Evolutionary conservation across 2,888 invertebrate genomes (phyloP), one percentile per base, ranked within the genome.

Genomic region (Hypsopygia costalis): DNA sequence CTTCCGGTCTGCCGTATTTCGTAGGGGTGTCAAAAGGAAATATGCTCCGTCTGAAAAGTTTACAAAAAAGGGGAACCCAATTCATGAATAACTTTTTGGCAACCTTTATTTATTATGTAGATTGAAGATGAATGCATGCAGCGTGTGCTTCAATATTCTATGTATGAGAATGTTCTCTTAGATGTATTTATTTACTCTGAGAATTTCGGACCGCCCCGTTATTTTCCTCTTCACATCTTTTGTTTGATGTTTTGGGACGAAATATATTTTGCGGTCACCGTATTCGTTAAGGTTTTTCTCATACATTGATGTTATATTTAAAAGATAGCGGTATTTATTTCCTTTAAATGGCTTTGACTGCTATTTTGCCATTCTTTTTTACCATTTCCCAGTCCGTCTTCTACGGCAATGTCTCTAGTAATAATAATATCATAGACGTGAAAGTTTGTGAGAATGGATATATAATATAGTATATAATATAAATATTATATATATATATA

Each of bases 11-110:
- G 36, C 51, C 47, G 41, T 60, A 64, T 64, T 61, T 55, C 48
- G 51, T 59, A 66, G 61, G 60, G 55, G 53, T 67, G 58, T 48
- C 63, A 55, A 54, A 49, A 52, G 34, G 40, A 45, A 62, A 57
- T 40, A 55, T 49, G 21, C 37, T 36, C 25, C 38, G 28, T 44
- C 40, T 51, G 44, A 52, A 62, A 63, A 45, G 54, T 61, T 57
- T 50, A 39, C 43, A 51, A 63, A 66, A 62, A 52, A n/a, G n/a
- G 48, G 61, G 42, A 51, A 38, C 34, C 37, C 43, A 46, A 56
- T 46, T 45, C 39, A 39, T 38, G 32, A 28, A 35, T 38, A 51
- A 50, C 49, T 44, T 43, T 51, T 48, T 54, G 35, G 42, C 45
- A 37, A 36, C 47, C 46, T 40, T 54, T 55, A 55, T 56, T 60